Evolutionary conservation across 1,140 invertebrate genomes (phyloP), one percentile per base, ranked within the genome.

Genomic region (Drosophila seguyi): DNA sequence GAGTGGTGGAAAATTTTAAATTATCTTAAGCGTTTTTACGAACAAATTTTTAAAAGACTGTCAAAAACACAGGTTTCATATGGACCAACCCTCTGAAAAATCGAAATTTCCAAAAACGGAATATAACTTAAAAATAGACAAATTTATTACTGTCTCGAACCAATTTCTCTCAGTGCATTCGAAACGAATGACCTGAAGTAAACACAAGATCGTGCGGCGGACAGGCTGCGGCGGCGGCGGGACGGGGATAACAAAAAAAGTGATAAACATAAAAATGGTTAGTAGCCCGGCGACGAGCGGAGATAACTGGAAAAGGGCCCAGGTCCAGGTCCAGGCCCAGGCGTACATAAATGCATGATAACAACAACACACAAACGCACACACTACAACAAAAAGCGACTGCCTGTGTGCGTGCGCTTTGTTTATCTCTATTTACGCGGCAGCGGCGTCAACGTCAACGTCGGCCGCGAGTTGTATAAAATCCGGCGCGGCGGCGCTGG

Each of bases 361-460:
- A 75, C 52, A 56, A 75, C 25, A 48, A 38, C 22, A 69, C 42
- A 53, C 48, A 73, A 31, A 71, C 44, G 34, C 31, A 20, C 13
- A 60, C 36, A 59, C 10, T 11, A 18, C 25, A 25, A 2, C 25
- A 25, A 25, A 25, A 59, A 31, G 4, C 4, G 11, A 7, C 8
- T 36, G 34, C 14, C 41, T 45, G 38, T 60, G 41, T 42, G 55
- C 31, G 55, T 63, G 42, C 44, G 53, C 39, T 65, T 31, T 66
- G 50, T 72, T 87, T 87, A 86, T 82, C 75, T 87, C 27, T 75
- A 55, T 82, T 72, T 75, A 52, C 25, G 74, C 74, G 25, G 67
- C 62, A 69, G 34, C 57, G 62, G 38, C 45, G 61, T 74, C 72
- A 74, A 68, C 52, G 63, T 47, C 41, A 66, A 68, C 63, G 65